These are phyloP conservation scores for Psittacus erithacus DNA, from an alignment of 2,113 vertebrate genomes.

Conservation along the genomic window DNA sequence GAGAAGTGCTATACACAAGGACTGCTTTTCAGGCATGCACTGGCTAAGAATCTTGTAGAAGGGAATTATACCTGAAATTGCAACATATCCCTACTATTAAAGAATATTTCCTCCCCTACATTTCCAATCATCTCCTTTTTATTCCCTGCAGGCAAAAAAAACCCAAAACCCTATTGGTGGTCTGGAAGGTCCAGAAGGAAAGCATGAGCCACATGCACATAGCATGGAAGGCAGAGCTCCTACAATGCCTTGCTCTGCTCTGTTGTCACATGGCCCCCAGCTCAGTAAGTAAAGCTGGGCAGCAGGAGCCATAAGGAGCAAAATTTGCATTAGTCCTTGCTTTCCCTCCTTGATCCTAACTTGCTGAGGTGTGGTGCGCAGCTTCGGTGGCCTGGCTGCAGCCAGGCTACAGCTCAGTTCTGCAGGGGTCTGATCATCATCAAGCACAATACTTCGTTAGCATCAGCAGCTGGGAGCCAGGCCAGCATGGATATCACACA, in stretches of 20 bases:
- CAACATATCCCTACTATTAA: neutral
- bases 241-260: neutral
- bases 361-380: accelerated
- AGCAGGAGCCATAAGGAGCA: accelerated
- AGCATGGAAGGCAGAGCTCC: neutral
- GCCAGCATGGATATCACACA: accelerated
- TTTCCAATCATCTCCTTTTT: neutral
- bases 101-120: neutral
- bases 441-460: neutral
- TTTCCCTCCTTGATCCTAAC: neutral
- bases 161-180: too few species aligned
- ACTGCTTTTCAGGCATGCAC: neutral
- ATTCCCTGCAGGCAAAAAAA: neutral
- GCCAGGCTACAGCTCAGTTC: neutral
- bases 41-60: neutral
- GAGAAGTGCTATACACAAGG: neutral
- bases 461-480: neutral
- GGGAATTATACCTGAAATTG: neutral
- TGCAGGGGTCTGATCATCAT: neutral
- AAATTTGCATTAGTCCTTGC: neutral
- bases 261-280: neutral
- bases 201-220: accelerated
- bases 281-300: neutral
- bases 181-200: neutral
- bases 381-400: neutral